Evolutionary conservation across 2,888 invertebrate species (phyloP).

Genomic region (Athalia circularis): DNA sequence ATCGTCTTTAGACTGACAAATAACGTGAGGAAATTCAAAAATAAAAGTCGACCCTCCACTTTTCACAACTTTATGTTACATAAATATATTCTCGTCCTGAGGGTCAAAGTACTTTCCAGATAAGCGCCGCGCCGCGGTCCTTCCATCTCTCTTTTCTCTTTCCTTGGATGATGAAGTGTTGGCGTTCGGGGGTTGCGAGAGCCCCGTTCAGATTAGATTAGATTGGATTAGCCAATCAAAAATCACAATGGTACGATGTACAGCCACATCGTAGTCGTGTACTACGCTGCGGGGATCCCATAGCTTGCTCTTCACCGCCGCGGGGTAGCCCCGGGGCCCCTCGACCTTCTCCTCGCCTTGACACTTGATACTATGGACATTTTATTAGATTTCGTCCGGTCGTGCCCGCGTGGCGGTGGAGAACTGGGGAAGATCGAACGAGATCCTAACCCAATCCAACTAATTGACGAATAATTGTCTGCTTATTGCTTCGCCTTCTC

Average conservation of each 20-base stretch:
- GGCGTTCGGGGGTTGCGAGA: conserved; percentile 49
- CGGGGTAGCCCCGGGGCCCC: conserved; percentile 10
- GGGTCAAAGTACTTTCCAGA: conserved; percentile 20
- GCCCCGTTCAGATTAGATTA: conserved; percentile 69
- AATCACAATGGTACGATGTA: conserved; percentile 68
- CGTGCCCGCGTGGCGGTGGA: conserved; percentile 67
- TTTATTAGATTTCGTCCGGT: conserved; percentile 72
- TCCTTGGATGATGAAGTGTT: conserved; percentile 52
- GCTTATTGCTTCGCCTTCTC: conserved; percentile 32
- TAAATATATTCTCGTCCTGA: not conserved
- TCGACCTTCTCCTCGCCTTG: conserved; percentile 57
- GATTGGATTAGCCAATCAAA: conserved; percentile 74
- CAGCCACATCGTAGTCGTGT: not conserved
- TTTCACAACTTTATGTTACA: not conserved
- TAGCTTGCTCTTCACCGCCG: conserved; percentile 37
- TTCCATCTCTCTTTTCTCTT: not conserved
- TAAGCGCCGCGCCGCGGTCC: not conserved
- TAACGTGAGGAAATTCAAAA: not conserved
- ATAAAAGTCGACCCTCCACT: not conserved
- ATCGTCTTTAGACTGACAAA: too few relatives aligned
- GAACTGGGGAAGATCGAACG: conserved; percentile 19
- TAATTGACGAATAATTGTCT: conserved; percentile 43
- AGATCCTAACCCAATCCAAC: conserved; percentile 40
- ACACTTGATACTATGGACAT: conserved; percentile 72
- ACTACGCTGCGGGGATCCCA: not conserved